Percentiles rank a stretch among this genome's conserved stretches.
Evolutionary conservation across 2,113 vertebrate genomes (phyloP).

Genomic region (Carlito syrichta): DNA sequence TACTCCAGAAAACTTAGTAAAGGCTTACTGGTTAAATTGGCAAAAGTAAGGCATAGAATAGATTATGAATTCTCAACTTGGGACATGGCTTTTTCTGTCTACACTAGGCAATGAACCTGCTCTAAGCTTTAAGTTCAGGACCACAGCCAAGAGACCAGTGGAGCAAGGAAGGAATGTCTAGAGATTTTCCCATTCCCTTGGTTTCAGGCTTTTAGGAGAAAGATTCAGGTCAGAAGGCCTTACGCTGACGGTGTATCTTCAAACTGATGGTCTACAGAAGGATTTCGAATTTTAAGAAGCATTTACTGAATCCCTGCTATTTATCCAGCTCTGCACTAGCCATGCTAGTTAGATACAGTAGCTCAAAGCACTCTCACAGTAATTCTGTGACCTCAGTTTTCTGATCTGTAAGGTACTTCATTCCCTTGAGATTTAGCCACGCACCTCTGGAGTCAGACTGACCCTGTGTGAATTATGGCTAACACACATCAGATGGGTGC

Average conservation of each 20-base stretch:
- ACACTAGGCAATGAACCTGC: neutral
- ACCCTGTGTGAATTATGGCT: neutral
- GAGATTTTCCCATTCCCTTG: neutral
- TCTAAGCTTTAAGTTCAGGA: neutral
- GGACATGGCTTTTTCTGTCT: neutral
- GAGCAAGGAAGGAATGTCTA: neutral
- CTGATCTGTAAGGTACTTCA: slow-evolving; percentile 9
- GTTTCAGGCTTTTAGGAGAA: neutral
- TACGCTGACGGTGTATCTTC: neutral
- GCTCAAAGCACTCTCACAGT: neutral
- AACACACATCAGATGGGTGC: neutral
- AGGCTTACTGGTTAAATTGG: neutral
- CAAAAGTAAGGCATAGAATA: neutral
- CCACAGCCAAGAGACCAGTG: neutral
- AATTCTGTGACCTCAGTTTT: neutral
- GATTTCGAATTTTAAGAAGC: neutral
- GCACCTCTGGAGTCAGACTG: neutral
- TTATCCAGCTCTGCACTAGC: neutral
- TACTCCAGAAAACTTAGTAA: neutral
- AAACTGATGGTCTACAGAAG: neutral
- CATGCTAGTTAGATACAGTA: neutral
- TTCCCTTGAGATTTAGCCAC: neutral
- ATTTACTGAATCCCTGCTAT: neutral
- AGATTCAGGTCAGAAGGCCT: slow-evolving; percentile 5
- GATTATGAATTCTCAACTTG: neutral